Percentiles rank a stretch among this genome's conserved stretches.
Evolutionary conservation across 64 coral and sea anemone genomes (phyloP).

Genomic region (Porites australiensis): DNA sequence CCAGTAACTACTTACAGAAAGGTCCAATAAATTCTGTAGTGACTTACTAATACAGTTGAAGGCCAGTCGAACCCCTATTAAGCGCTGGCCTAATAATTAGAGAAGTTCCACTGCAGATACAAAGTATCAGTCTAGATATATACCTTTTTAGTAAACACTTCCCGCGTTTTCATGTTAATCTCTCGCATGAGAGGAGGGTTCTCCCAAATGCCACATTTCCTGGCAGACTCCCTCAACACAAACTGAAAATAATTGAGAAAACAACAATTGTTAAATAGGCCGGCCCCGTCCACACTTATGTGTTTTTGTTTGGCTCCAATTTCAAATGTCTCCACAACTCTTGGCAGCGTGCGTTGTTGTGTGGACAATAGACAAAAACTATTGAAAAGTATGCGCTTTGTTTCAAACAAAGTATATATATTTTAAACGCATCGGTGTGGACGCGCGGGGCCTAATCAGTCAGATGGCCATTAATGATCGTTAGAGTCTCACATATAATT

Average conservation of each 20-base stretch:
- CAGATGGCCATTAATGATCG: neutral
- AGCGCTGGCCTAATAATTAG: neutral
- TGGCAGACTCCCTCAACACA: neutral
- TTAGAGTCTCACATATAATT: no score
- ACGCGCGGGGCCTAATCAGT: neutral
- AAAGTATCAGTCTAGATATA: no score
- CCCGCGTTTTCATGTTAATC: neutral
- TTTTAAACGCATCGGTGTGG: neutral
- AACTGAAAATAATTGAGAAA: conserved; percentile 2
- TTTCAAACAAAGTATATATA: neutral
- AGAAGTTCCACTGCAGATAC: neutral
- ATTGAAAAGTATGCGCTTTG: neutral
- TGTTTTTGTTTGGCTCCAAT: no score
- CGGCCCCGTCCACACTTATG: neutral
- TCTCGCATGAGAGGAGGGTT: conserved; percentile 23
- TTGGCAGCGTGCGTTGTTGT: neutral
- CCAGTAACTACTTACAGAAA: neutral
- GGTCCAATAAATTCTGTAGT: neutral
- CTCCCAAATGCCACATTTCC: conserved; percentile 10
- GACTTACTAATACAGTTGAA: neutral
- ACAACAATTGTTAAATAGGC: neutral
- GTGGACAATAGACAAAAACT: neutral
- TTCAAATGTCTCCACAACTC: no score
- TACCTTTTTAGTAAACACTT: conserved; percentile 30
- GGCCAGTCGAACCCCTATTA: neutral